Conservation (phyloP, 1,140 invertebrate genomes). For the Ganaspis sp. region DNA sequence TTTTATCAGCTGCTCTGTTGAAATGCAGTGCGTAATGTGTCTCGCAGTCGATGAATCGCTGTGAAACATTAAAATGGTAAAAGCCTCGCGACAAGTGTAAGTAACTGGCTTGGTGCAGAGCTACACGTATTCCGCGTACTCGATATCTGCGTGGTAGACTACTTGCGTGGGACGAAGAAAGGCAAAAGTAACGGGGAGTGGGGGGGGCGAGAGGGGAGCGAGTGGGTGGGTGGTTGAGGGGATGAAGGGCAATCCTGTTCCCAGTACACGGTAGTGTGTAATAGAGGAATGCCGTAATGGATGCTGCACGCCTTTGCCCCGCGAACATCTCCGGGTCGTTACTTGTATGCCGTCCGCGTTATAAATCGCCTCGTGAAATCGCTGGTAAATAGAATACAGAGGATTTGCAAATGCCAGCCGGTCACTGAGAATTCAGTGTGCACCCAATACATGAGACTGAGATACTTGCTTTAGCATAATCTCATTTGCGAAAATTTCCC, state of each 20-base stretch:
- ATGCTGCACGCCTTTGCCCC: not conserved
- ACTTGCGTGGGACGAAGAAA: not conserved
- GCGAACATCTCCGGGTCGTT: conserved; percentile 28
- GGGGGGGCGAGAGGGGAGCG: not conserved
- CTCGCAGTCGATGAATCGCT: not conserved
- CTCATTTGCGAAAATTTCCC: too few species aligned
- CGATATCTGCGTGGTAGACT: not conserved
- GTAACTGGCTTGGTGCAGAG: not conserved
- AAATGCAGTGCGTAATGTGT: not conserved
- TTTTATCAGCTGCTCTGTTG: conserved; percentile 1
- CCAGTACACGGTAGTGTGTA: conserved; percentile 6
- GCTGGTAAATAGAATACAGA: conserved; percentile 27
- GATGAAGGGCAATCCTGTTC: not conserved
- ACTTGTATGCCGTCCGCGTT: not conserved
- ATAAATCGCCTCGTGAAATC: conserved; percentile 28
- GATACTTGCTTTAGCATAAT: too few species aligned
- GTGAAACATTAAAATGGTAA: conserved; percentile 7
- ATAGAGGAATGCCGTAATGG: conserved; percentile 16
- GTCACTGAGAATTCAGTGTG: not conserved
- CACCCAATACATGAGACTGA: not conserved
- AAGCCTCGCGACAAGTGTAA: conserved; percentile 18
- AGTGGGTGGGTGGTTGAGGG: not conserved
- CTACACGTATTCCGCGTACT: conserved; percentile 12
- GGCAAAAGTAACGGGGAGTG: not conserved
- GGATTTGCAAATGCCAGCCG: not conserved